A percentile compares a stretch with the other conserved stretches of the same genome.
Evolutionary conservation across 2,888 invertebrate species (phyloP).

Genomic region (Microctonus hyperodae): DNA sequence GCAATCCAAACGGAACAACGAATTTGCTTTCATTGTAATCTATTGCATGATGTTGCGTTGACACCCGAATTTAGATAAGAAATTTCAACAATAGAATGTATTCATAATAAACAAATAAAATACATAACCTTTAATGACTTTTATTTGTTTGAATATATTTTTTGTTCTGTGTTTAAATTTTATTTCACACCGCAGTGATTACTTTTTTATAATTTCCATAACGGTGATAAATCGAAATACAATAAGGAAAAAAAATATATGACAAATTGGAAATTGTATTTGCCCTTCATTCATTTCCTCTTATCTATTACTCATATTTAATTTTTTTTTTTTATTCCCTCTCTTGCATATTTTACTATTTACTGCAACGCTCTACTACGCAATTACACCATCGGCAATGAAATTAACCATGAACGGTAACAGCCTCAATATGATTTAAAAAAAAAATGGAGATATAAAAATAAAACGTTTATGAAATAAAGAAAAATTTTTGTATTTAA

Average conservation of each 20-base stretch:
- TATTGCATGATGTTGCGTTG: background rate
- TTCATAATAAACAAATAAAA: background rate
- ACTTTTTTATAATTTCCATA: background rate
- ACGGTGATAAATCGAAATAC: background rate
- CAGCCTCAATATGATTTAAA: background rate
- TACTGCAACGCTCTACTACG: conserved; percentile 22
- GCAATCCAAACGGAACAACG: conserved; percentile 17
- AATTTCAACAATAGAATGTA: background rate
- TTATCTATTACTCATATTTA: background rate
- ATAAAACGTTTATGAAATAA: background rate
- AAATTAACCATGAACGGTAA: conserved; percentile 4
- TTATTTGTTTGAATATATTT: background rate
- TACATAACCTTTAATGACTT: background rate
- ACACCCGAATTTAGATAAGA: background rate
- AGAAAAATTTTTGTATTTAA: conserved; percentile 1
- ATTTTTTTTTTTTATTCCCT: background rate
- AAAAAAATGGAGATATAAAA: background rate
- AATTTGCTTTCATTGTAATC: conserved; percentile 1
- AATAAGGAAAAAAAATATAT: background rate
- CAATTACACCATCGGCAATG: conserved; percentile 8
- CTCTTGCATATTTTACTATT: background rate
- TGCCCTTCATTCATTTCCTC: conserved; percentile 1
- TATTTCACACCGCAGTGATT: background rate
- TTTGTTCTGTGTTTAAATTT: background rate
- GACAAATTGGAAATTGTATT: background rate